These are phyloP conservation scores for Alces alces DNA, from an alignment of 2,113 vertebrate species.

Conservation along the genomic window DNA sequence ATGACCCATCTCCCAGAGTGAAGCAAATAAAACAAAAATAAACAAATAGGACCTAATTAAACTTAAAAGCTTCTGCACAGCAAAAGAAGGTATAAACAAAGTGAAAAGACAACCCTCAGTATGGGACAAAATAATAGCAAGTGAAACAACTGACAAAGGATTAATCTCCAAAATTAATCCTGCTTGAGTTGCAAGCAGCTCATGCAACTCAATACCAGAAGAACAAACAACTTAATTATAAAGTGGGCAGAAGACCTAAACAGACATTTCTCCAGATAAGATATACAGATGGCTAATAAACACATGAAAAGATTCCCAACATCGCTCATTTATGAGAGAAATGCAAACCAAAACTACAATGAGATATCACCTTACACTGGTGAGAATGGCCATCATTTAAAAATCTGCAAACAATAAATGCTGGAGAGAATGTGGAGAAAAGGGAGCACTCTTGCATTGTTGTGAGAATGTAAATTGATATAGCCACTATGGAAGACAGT, in stretches of 20 bases:
- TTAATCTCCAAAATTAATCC: background rate
- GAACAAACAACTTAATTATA: background rate
- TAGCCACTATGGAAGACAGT: background rate
- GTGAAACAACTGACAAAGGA: background rate
- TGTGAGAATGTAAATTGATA: background rate
- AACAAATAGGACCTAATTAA: background rate
- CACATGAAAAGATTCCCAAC: background rate
- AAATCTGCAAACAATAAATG: background rate
- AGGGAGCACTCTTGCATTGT: background rate
- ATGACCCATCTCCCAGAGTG: background rate
- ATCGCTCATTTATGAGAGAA: background rate
- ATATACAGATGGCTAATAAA: background rate
- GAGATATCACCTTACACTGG: background rate
- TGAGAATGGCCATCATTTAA: background rate
- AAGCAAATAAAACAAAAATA: background rate
- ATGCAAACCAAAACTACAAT: background rate
- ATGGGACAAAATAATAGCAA: background rate
- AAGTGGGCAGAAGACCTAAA: background rate
- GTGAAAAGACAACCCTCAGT: background rate
- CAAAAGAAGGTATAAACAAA: background rate
- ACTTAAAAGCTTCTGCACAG: background rate
- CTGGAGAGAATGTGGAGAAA: background rate
- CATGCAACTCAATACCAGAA: background rate
- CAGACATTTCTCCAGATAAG: background rate
- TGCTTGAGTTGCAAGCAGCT: background rate